Conservation (phyloP, 2,888 invertebrate species). For the Nemotelus pantherinus region DNA sequence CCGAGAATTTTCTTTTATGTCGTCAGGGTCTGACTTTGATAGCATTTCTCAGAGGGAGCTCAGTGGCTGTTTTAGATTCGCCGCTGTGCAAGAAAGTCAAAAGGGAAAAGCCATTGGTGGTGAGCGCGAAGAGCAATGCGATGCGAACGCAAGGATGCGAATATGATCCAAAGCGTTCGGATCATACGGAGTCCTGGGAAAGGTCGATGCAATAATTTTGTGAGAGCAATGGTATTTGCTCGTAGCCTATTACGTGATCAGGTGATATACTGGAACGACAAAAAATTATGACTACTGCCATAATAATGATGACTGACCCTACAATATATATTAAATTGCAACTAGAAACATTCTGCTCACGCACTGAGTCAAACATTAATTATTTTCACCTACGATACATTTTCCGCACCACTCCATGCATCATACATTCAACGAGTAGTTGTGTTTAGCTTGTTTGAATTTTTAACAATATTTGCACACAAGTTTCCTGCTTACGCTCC, state of each 20-base stretch:
- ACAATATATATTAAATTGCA: too few relatives aligned
- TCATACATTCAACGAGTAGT: conserved; percentile 3
- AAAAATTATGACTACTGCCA: too few relatives aligned
- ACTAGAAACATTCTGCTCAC: too few relatives aligned
- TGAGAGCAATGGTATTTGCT: too few relatives aligned
- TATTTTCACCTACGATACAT: conserved; percentile 10
- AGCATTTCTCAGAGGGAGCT: conserved; percentile 5
- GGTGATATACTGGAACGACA: too few relatives aligned
- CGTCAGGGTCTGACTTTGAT: conserved; percentile 15
- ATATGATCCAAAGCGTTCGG: too few relatives aligned
- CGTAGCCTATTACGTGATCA: too few relatives aligned
- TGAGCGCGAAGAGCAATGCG: too few relatives aligned
- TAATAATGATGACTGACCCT: too few relatives aligned
- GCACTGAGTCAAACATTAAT: neutral
- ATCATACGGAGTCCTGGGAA: too few relatives aligned
- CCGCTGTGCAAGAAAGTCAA: conserved; percentile 19
- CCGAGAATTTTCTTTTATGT: conserved; percentile 32
- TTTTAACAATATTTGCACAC: conserved; percentile 39
- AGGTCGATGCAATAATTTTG: too few relatives aligned
- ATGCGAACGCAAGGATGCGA: too few relatives aligned
- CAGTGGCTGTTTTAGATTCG: neutral
- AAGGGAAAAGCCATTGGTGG: conserved; percentile 18
- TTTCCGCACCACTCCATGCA: neutral
- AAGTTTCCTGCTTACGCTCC: conserved; percentile 6
- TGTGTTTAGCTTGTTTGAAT: conserved; percentile 40